phyloP scores from a whole-genome alignment of 2,113 vertebrate genomes.

The Poicephalus gulielmi region DNA sequence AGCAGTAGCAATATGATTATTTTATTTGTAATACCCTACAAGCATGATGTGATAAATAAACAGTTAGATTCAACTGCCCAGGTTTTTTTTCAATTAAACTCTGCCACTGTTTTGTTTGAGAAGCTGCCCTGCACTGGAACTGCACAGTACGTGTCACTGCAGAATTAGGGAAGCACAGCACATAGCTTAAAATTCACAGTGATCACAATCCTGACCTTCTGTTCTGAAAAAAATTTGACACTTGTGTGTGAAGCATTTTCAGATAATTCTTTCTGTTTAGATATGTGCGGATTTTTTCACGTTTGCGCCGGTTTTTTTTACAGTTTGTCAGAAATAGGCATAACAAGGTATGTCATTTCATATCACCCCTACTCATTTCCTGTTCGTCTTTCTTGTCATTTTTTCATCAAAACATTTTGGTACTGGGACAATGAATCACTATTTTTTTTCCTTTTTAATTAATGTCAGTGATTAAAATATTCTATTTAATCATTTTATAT shows the following conservation, averaged over 20 bases:
- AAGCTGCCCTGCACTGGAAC: not conserved
- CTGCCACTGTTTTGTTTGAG: not conserved
- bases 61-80: not conserved
- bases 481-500: not conserved
- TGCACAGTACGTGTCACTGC: accelerated
- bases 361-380: not conserved
- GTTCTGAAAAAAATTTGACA: not conserved
- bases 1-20: not conserved
- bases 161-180: not conserved
- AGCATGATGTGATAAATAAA: not conserved
- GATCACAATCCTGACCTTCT: not conserved
- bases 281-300: not conserved
- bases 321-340: not conserved
- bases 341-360: not conserved
- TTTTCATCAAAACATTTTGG: not conserved
- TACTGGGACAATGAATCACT: not conserved
- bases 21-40: not conserved
- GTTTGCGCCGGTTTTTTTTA: not conserved
- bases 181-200: not conserved
- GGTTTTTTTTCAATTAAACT: not conserved
- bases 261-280: not conserved
- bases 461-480: not conserved
- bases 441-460: not conserved
- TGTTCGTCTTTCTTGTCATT: not conserved
- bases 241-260: not conserved